Evolutionary conservation across 1,140 invertebrate species (phyloP).

Genomic region (Drosophila lacteicornis): DNA sequence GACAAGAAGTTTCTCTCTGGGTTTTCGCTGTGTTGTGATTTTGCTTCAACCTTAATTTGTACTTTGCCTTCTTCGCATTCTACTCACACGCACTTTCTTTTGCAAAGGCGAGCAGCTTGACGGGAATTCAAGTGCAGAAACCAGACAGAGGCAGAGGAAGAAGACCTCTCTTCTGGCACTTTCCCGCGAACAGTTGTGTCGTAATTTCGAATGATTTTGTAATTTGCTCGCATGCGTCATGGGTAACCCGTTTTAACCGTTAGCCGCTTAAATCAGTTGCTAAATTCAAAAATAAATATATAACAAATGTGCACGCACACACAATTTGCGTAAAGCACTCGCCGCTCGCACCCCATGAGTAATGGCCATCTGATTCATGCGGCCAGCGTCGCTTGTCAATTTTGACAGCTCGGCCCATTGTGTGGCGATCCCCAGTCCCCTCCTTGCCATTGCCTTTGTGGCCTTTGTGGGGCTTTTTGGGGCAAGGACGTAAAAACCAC

Average conservation of each 20-base stretch:
- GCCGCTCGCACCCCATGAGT: slow-evolving; percentile 57
- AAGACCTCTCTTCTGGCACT: slow-evolving; percentile 1
- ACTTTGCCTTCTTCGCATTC: slow-evolving; percentile 50
- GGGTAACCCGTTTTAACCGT: slow-evolving; percentile 66
- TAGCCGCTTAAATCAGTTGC: slow-evolving; percentile 55
- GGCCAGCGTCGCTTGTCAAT: slow-evolving; percentile 51
- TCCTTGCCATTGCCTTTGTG: background rate
- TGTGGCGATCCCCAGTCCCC: slow-evolving; percentile 15
- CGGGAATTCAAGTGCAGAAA: slow-evolving; percentile 57
- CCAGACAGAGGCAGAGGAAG: slow-evolving; percentile 9
- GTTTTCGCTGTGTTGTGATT: slow-evolving; percentile 30
- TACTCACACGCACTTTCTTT: slow-evolving; percentile 77
- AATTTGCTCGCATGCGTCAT: slow-evolving; percentile 74
- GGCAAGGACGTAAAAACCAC: slow-evolving; percentile 68
- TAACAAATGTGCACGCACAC: slow-evolving; percentile 54
- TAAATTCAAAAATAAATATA: slow-evolving; percentile 79
- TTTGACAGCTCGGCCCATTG: slow-evolving; percentile 73
- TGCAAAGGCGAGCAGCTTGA: slow-evolving; percentile 43
- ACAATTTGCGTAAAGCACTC: slow-evolving; percentile 59
- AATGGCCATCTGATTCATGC: slow-evolving; percentile 70
- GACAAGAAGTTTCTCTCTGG: slow-evolving; percentile 20
- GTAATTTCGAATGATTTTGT: slow-evolving; percentile 78
- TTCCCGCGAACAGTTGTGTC: slow-evolving; percentile 35
- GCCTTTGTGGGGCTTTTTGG: slow-evolving; percentile 53
- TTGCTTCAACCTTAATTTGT: slow-evolving; percentile 42